phyloP scores from a whole-genome alignment of 2,888 invertebrate species.

The Tolmerus cingulatus region DNA sequence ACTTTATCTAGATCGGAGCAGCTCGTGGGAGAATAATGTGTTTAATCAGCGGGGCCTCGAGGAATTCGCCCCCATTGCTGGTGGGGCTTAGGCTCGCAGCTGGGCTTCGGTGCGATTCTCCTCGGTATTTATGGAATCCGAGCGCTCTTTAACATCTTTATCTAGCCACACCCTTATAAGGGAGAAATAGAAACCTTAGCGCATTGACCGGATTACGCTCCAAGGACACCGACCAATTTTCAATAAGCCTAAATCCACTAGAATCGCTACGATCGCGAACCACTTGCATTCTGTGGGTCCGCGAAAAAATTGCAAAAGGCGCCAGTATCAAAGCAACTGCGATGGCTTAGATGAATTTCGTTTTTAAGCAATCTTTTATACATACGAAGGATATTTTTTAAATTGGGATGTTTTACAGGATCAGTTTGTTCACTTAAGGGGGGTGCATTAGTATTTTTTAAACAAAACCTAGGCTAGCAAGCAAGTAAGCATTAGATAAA shows the following conservation, averaged over 20 bases:
- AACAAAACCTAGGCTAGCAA: neutral
- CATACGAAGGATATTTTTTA: constrained; percentile 10
- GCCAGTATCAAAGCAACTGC: neutral
- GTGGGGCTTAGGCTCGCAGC: neutral
- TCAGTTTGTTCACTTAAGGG: neutral
- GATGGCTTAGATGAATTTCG: neutral
- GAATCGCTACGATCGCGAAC: neutral
- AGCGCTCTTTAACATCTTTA: neutral
- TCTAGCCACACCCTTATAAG: neutral
- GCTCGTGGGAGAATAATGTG: neutral
- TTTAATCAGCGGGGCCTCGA: neutral
- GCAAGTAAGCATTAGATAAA: neutral
- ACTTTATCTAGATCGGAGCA: neutral
- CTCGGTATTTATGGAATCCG: neutral
- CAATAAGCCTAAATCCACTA: neutral
- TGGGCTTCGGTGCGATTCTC: neutral
- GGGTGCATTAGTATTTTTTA: constrained; percentile 1
- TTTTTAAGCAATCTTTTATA: constrained; percentile 31
- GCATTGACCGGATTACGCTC: neutral
- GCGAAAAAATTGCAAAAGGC: neutral
- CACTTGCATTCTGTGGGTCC: neutral
- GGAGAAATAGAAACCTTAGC: neutral
- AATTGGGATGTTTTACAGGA: neutral
- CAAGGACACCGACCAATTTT: neutral
- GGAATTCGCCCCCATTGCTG: neutral